Evolutionary conservation across 2,888 invertebrate genomes (phyloP).

Genomic region (Chalcis sispes): DNA sequence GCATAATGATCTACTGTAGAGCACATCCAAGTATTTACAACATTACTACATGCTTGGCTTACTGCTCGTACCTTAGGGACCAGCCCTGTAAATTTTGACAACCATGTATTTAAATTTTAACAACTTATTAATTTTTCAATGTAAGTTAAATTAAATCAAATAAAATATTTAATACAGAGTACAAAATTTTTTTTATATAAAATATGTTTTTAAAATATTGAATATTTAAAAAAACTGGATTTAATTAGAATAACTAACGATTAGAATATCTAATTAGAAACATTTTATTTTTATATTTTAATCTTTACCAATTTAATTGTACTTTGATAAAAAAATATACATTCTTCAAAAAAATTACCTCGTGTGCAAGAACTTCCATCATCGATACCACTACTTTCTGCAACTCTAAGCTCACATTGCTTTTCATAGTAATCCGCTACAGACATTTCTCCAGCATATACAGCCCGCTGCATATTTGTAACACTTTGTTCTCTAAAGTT

Average conservation of each 20-base stretch:
- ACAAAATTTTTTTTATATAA: too few species aligned
- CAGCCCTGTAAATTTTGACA: conserved; percentile 68
- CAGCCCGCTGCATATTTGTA: conserved; percentile 88
- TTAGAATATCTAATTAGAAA: too few species aligned
- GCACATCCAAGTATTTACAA: conserved; percentile 85
- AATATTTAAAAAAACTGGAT: too few species aligned
- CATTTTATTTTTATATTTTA: not conserved
- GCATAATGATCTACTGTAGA: conserved; percentile 91
- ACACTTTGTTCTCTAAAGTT: conserved; percentile 88
- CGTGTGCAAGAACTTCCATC: conserved; percentile 89
- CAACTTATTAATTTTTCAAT: conserved; percentile 26
- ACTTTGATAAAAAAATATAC: too few species aligned
- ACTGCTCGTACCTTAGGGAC: conserved; percentile 77
- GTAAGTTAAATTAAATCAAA: too few species aligned
- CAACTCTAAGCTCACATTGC: conserved; percentile 85
- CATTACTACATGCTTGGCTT: conserved; percentile 78
- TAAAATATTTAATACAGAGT: too few species aligned
- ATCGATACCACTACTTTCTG: conserved; percentile 88
- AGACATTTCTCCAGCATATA: conserved; percentile 90
- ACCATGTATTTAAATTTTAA: conserved; percentile 40
- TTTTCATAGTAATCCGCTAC: conserved; percentile 91
- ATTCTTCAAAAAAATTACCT: conserved; percentile 76
- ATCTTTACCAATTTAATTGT: not conserved
- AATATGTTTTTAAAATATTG: too few species aligned
- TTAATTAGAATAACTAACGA: too few species aligned